Conservation (phyloP, 2,797 vertebrate species). For the Malurus splendens region DNA sequence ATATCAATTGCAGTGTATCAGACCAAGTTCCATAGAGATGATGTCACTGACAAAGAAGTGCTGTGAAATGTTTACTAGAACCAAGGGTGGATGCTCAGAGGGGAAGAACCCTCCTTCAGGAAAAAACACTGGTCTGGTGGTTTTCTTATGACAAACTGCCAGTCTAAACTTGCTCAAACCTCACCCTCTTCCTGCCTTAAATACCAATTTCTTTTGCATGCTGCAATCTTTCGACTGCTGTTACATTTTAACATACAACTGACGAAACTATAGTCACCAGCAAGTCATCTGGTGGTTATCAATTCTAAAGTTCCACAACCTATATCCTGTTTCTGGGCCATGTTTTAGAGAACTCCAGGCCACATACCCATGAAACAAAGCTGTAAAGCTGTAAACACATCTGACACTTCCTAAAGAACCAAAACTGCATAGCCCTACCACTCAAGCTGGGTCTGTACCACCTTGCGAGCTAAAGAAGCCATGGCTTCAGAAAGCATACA, state of each 20-base stretch:
- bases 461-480: background rate
- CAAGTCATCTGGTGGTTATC: background rate
- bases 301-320: background rate
- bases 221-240: background rate
- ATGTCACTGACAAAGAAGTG: background rate
- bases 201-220: background rate
- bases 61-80: background rate
- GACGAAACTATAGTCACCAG: background rate
- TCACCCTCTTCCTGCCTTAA: background rate
- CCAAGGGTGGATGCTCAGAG: background rate
- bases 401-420: background rate
- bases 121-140: background rate
- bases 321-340: background rate
- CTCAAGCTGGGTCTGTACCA: background rate
- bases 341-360: background rate
- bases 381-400: background rate
- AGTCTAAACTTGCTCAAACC: background rate
- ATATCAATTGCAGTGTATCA: background rate
- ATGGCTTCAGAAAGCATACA: background rate
- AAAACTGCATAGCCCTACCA: background rate
- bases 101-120: background rate
- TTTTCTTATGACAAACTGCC: background rate
- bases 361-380: background rate
- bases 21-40: background rate
- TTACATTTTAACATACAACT: background rate